Evolutionary conservation across 2,797 vertebrate species (phyloP), one percentile per base, ranked within the genome.

Genomic region (Cygnus olor): DNA sequence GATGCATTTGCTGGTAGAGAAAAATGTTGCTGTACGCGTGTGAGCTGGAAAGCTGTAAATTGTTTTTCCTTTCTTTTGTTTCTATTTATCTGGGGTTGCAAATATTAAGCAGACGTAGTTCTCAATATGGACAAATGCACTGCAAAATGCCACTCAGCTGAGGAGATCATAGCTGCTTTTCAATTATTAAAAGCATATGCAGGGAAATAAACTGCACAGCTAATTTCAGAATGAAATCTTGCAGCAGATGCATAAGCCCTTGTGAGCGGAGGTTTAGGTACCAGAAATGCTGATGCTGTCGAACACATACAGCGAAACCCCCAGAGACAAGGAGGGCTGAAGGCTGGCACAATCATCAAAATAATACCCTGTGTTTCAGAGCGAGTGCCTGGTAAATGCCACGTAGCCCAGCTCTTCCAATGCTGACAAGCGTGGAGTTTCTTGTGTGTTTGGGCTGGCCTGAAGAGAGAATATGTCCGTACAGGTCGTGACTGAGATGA

Each of bases 21-120:
- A 95, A 47, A 95, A 95, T 93, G 81, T 78, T 93, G 78, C 80
- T 90, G 65, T 80, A 90, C 0, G 0, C 74, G 85, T 94, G 80
- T 69, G 78, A 44, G 4, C 22, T 85, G 93, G 88, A 96, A 93
- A 94, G 72, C 92, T 90, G 88, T 79, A 93, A 94, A 90, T 71
- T 94, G 84, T 95, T 95, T 96, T 94, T 88, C 86, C 64, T 85
- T 96, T 86, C 82, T 86, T 96, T 96, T 96, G 91, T 97, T 93
- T 96, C 92, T 97, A 77, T 97, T 96, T 95, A 66, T 94, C 88
- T 94, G 94, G 94, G 94, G 96, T 96, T 96, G 86, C 90, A 96
- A 97, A 95, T 95, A 93, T 82, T 88, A 94, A 89, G 91, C 83
- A 93, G 89, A 56, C 80, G 0, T 77, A 85, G 84, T 83, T 95